Evolutionary conservation across 1,140 invertebrate species (phyloP).

Genomic region (Medauroidea extradentata): DNA sequence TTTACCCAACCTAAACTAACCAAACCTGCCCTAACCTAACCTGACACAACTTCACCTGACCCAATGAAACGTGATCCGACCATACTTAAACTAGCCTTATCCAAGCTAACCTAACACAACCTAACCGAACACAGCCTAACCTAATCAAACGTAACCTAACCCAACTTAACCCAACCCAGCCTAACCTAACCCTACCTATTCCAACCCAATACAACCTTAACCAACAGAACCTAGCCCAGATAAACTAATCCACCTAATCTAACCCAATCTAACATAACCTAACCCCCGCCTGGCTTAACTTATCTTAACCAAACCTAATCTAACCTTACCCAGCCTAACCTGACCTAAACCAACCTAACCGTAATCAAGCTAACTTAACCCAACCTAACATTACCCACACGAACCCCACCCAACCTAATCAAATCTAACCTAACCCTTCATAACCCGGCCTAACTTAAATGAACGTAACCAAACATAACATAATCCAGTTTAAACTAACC

Average conservation of each 20-base stretch:
- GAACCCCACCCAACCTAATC: slow-evolving; percentile 17
- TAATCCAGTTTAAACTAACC: slow-evolving; percentile 13
- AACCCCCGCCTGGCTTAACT: slow-evolving; percentile 18
- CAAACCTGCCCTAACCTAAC: slow-evolving; percentile 13
- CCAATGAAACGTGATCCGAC: slow-evolving; percentile 17
- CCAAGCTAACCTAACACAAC: slow-evolving; percentile 14
- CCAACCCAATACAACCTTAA: slow-evolving; percentile 18
- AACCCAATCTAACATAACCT: slow-evolving; percentile 25
- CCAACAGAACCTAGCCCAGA: slow-evolving; percentile 12
- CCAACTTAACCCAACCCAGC: slow-evolving; percentile 31
- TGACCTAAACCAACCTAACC: slow-evolving; percentile 31
- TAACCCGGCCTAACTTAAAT: slow-evolving; percentile 21
- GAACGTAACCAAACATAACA: slow-evolving; percentile 24
- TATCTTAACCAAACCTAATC: slow-evolving; percentile 14
- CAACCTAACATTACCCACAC: slow-evolving; percentile 23
- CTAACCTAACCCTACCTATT: slow-evolving; percentile 30
- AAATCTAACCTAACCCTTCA: slow-evolving; percentile 16
- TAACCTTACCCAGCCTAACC: slow-evolving; percentile 21
- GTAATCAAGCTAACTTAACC: slow-evolving; percentile 31
- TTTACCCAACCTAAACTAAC: slow-evolving; percentile 15
- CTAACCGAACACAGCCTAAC: slow-evolving; percentile 14
- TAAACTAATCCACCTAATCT: slow-evolving; percentile 18
- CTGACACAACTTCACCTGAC: slow-evolving; percentile 15
- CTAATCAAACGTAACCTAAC: slow-evolving; percentile 29
- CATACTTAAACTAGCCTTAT: slow-evolving; percentile 13